Evolutionary conservation across 2,797 vertebrate genomes (phyloP), one percentile per base, ranked within the genome.

Genomic region (Sebastes hubbsi): DNA sequence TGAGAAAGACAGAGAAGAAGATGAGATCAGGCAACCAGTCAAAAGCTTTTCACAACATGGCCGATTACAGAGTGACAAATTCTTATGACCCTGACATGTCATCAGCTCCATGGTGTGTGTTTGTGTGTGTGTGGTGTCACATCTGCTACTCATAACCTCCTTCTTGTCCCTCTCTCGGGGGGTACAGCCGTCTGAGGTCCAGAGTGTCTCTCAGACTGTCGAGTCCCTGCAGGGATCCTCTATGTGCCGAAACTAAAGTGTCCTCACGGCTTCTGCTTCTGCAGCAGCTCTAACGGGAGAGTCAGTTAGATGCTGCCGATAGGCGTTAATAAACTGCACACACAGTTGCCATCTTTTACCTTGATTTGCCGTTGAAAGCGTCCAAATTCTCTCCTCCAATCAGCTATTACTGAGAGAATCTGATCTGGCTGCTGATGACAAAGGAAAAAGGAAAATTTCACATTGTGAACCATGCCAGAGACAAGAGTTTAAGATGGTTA

Each of bases 21-120:
- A 75, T 14, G 18, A 54, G 42, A 77, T 29, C 9, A 25, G 55
- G 61, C 54, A 65, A 34, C 42, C 55, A 54, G 68, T 77, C 56
- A 36, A 60, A 1, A 75, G 64, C 62, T 38, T 87, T 80, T 82
- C 32, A 66, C 64, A 69, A 72, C 85, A 54, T 46, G 77, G 68
- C 38, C 25, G 61, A 93, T 92, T 90, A 90, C 61, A 74, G 62
- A 83, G 91, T 84, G 92, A 94, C 88, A 91, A 91, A 91, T 94
- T 94, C 85, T 58, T 89, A 32, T 81, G 88, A 94, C 84, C 87
- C 81, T 80, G 78, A 82, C 72, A 85, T 93, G 91, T 93, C 90
- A 87, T 91, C 87, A 83, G 68, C 82, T 90, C 81, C 56, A 56
- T 82, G 68, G 72, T 78, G 60, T 75, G 76, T 68, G 34, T 63